Percentiles rank a stretch among this genome's conserved stretches.
Evolutionary conservation across 2,113 vertebrate genomes (phyloP).

Genomic region (Setophaga petechia): DNA sequence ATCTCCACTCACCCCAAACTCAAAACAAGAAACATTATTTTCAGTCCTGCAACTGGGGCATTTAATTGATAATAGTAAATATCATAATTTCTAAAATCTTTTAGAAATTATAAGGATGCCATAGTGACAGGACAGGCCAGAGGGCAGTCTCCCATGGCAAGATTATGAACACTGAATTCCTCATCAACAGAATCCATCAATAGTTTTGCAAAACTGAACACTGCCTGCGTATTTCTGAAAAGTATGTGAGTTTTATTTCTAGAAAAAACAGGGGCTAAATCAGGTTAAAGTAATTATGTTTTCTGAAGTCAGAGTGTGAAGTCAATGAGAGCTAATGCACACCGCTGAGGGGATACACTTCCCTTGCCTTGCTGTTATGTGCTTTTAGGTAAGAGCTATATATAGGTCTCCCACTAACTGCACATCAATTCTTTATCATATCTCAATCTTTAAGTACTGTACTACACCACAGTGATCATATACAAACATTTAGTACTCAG

Average conservation of each 20-base stretch:
- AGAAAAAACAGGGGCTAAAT: not conserved
- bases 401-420: conserved; percentile 21
- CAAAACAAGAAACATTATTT: not conserved
- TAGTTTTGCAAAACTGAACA: not conserved
- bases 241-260: not conserved
- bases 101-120: not conserved
- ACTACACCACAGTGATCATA: not conserved
- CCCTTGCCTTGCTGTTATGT: not conserved
- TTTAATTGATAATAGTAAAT: not conserved
- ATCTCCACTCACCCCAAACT: not conserved
- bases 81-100: not conserved
- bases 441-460: not conserved
- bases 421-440: conserved; percentile 53
- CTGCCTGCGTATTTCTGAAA: not conserved
- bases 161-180: accelerated
- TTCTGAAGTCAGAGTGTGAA: conserved; percentile 1
- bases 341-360: not conserved
- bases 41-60: not conserved
- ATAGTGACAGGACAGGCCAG: accelerated
- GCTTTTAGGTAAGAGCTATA: conserved; percentile 38
- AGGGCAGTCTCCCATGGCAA: not conserved
- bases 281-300: conserved; percentile 9
- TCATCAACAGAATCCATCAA: not conserved
- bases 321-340: not conserved
- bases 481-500: not conserved